phyloP scores from a whole-genome alignment of 2,888 invertebrate genomes.

The Gortyna flavago region DNA sequence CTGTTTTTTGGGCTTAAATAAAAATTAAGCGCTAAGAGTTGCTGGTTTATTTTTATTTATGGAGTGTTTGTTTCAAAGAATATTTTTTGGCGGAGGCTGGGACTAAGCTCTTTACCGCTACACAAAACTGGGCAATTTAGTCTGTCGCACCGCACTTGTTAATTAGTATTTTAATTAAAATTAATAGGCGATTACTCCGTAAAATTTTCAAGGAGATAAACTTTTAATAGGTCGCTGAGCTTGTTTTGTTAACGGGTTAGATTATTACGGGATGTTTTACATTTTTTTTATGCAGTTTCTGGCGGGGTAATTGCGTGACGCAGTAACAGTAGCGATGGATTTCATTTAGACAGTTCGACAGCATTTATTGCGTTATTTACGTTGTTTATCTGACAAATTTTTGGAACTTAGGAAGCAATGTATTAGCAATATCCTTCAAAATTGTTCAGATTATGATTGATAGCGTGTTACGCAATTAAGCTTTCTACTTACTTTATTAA shows the following conservation, averaged over 20 bases:
- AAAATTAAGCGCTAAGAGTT: conserved; percentile 75
- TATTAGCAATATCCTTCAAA: not conserved
- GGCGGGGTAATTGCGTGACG: not conserved
- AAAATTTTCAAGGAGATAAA: conserved; percentile 78
- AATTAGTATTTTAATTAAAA: conserved; percentile 88
- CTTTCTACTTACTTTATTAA: not conserved
- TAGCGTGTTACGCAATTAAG: not conserved
- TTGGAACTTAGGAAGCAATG: not conserved
- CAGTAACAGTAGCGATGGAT: not conserved
- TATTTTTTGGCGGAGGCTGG: conserved; percentile 76
- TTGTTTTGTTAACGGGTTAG: conserved; percentile 62
- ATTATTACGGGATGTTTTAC: conserved; percentile 37
- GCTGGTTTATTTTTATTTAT: conserved; percentile 81
- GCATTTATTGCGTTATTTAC: not conserved
- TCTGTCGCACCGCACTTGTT: conserved; percentile 79
- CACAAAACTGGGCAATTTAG: conserved; percentile 82
- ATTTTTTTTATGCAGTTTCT: not conserved
- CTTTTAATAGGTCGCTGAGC: conserved; percentile 67
- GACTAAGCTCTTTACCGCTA: conserved; percentile 80
- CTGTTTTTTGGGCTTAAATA: conserved; percentile 75
- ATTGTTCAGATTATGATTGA: not conserved
- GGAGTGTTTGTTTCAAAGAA: conserved; percentile 80
- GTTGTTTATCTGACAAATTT: not conserved
- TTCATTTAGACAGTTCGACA: not conserved
- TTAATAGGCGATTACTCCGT: conserved; percentile 85